Evolutionary conservation across 2,113 vertebrate species (phyloP).

Genomic region (Myiozetetes cayanensis): DNA sequence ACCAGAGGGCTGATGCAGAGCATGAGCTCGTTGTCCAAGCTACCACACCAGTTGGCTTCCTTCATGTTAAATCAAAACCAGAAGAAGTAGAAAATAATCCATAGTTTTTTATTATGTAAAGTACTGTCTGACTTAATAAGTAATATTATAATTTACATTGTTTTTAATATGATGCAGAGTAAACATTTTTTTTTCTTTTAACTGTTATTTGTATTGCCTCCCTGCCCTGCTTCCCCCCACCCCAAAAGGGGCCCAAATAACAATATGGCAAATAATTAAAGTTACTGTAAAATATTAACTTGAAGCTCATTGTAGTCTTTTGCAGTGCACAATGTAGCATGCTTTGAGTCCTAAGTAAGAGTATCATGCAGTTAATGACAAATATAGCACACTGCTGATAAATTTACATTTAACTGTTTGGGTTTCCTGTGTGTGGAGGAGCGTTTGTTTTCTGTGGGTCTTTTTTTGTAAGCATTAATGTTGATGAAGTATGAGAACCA

Average conservation of each 20-base stretch:
- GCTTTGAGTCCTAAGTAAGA: not conserved
- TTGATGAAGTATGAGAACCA: not conserved
- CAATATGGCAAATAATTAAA: not conserved
- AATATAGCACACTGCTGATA: not conserved
- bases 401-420: not conserved
- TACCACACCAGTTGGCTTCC: not conserved
- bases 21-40: not conserved
- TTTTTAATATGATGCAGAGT: not conserved
- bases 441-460: not conserved
- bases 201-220: not conserved
- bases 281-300: not conserved
- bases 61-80: not conserved
- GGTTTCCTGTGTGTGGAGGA: not conserved
- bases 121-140: not conserved
- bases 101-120: not conserved
- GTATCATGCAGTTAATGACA: not conserved
- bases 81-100: not conserved
- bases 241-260: not conserved
- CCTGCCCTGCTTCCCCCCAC: accelerated
- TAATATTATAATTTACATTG: not conserved
- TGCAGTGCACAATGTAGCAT: not conserved
- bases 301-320: not conserved
- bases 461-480: not conserved
- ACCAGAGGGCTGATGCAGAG: not conserved
- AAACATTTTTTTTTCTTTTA: not conserved